These are phyloP conservation scores for Leucoptera coffeella DNA, from an alignment of 2,888 invertebrate species.

Conservation along the genomic window DNA sequence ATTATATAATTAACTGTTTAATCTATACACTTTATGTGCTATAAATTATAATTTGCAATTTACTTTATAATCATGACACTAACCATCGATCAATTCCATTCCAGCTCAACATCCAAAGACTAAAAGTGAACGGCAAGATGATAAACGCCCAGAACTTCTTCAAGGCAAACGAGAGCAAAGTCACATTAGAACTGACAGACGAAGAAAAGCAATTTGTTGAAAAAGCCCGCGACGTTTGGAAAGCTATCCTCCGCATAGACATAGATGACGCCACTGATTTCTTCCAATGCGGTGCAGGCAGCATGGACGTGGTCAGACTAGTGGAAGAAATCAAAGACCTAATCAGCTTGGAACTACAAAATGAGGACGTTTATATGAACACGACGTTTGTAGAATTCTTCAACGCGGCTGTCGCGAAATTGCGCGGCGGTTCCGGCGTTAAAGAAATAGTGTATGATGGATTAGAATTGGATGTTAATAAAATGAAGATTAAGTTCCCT, in stretches of 20 bases:
- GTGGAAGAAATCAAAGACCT: conserved; percentile 89
- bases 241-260: conserved; percentile 71
- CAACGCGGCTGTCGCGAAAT: conserved; percentile 57
- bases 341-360: conserved; percentile 69
- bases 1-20: too few species aligned
- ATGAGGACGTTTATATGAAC: conserved; percentile 90
- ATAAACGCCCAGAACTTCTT: conserved; percentile 76
- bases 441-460: conserved; percentile 65
- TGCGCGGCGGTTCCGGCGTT: conserved; percentile 54
- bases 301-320: conserved; percentile 93
- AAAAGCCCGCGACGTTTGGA: conserved; percentile 68
- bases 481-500: conserved; percentile 79
- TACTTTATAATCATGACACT: conserved; percentile 2
- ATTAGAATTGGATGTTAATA: conserved; percentile 72
- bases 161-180: conserved; percentile 52
- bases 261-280: conserved; percentile 81
- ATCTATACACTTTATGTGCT: too few species aligned
- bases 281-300: conserved; percentile 91
- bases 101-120: conserved; percentile 69
- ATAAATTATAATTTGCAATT: too few species aligned
- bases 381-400: conserved; percentile 82
- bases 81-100: conserved; percentile 10
- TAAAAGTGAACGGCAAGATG: conserved; percentile 75
- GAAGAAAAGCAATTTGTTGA: conserved; percentile 69
- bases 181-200: conserved; percentile 58